Conservation (phyloP, 2,113 vertebrate genomes). For the Chloropsis hardwickii region DNA sequence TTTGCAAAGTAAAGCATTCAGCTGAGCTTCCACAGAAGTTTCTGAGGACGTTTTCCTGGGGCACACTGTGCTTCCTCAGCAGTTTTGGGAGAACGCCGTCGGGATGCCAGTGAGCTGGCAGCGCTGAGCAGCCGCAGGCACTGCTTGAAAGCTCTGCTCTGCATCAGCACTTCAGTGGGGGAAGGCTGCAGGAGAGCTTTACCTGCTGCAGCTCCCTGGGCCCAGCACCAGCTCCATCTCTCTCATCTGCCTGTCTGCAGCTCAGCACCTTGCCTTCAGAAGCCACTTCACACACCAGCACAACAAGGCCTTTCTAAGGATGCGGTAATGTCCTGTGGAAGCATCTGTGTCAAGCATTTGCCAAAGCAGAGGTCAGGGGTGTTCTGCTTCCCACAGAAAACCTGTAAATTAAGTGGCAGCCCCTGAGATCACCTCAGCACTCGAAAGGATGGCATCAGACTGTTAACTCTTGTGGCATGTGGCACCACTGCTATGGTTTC, state of each 20-base stretch:
- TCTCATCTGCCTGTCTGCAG: neutral
- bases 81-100: fast-evolving
- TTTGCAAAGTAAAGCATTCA: neutral
- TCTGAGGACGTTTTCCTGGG: neutral
- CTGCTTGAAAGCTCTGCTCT: neutral
- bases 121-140: neutral
- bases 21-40: neutral
- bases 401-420: neutral
- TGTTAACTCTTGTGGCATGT: fast-evolving
- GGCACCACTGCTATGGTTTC: neutral
- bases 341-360: neutral
- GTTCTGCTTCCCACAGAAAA: neutral
- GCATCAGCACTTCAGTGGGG: neutral
- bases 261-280: neutral
- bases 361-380: neutral
- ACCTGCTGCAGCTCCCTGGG: neutral
- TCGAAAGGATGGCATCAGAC: neutral
- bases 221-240: neutral
- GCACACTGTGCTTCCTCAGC: neutral
- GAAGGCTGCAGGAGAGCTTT: neutral
- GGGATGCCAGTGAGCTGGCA: fast-evolving
- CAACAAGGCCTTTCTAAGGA: neutral
- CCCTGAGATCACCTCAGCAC: neutral
- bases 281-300: neutral
- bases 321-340: neutral